These are phyloP conservation scores for Mythimna pallens DNA, from an alignment of 2,888 invertebrate species.

Conservation along the genomic window DNA sequence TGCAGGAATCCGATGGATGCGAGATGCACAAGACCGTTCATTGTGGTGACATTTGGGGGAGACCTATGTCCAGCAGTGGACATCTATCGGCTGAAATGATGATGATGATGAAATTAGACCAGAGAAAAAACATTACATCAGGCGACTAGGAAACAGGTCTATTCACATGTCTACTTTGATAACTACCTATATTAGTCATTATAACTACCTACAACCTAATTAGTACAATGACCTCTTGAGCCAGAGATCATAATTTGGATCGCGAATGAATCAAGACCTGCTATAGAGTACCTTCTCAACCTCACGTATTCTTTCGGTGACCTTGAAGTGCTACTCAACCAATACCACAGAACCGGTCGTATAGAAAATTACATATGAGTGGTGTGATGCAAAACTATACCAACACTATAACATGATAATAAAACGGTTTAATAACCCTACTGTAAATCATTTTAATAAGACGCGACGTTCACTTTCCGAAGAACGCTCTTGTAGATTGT, in stretches of 20 bases:
- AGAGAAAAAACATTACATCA: neutral
- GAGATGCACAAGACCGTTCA: no score
- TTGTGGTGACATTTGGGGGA: no score
- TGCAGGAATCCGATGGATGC: no score
- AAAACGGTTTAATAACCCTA: slow-evolving; percentile 30
- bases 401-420: slow-evolving; percentile 22
- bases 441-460: slow-evolving; percentile 45
- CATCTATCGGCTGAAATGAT: no score
- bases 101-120: no score
- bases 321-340: slow-evolving; percentile 63
- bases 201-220: slow-evolving; percentile 4
- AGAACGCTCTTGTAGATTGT: slow-evolving; percentile 12
- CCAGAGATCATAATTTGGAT: slow-evolving; percentile 28
- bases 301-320: slow-evolving; percentile 55
- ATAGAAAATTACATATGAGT: neutral
- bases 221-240: slow-evolving; percentile 43
- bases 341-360: slow-evolving; percentile 53
- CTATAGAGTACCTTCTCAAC: slow-evolving; percentile 33
- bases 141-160: neutral
- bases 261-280: slow-evolving; percentile 43
- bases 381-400: slow-evolving; percentile 23
- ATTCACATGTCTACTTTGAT: neutral
- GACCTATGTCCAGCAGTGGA: no score
- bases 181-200: slow-evolving; percentile 3
- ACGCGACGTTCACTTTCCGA: neutral